phyloP scores from a whole-genome alignment of 1,140 invertebrate genomes.

The Penaeus japonicus region DNA sequence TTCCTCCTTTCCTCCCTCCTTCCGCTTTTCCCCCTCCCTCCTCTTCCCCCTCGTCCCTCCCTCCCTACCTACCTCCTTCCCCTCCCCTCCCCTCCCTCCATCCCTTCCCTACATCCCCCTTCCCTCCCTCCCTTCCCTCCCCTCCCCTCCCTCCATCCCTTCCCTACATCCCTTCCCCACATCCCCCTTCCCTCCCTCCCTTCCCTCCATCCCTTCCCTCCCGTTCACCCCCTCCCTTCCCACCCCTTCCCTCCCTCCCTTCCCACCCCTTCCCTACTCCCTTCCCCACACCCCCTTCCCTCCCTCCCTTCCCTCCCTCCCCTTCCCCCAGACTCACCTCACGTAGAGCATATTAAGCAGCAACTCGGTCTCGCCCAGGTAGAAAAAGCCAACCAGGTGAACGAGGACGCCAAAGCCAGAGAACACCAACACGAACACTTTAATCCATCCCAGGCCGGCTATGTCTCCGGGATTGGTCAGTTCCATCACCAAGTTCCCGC shows the following conservation, averaged over 20 bases:
- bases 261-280: background rate
- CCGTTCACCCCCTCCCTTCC: no score
- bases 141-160: no score
- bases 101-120: no score
- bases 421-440: constrained; percentile 79
- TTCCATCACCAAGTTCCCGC: constrained; percentile 93
- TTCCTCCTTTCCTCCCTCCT: no score
- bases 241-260: background rate
- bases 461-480: constrained; percentile 94
- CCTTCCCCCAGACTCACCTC: constrained; percentile 16
- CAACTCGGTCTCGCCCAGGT: constrained; percentile 38
- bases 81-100: no score
- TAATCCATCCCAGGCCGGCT: constrained; percentile 90
- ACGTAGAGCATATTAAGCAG: constrained; percentile 54
- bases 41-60: no score
- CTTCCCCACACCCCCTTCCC: background rate
- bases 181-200: no score
- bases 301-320: background rate
- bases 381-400: constrained; percentile 80
- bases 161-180: no score
- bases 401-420: constrained; percentile 90
- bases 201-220: background rate
- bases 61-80: no score
- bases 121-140: no score
- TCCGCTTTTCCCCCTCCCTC: no score